Base-by-base conservation (phyloP, 2,888 invertebrate genomes). In the Brachynemurus nebulosus region DNA sequence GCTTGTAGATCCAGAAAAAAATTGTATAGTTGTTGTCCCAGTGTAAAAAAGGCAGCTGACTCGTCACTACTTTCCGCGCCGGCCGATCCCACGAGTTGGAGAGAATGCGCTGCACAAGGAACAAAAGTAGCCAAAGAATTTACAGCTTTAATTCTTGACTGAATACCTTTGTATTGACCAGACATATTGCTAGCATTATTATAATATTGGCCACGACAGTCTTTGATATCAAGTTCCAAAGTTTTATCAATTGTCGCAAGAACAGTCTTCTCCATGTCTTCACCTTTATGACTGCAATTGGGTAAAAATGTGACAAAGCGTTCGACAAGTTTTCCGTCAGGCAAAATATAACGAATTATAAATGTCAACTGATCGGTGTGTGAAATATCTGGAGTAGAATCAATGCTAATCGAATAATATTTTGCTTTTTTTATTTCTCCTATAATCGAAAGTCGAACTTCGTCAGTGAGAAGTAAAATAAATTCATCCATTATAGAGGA, bases 151-250 rank as follows among this genome's bases (percentile, higher is more conserved):
- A 51, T 46, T 40, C 47, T 43, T 8, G 51, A 49, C 43, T 54
- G 51, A 8, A 52, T 40, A 7, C 52, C 53, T 11, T 40, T 30
- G 19, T 55, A 52, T 18, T 18, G 30, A 11, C 52, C 52, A 4
- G 48, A 47, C 52, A 55, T 54, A 40, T 52, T 51, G 2, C 37
- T 40, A 1, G 55, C 53, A 44, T 53, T 53, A 42, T 52, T 53
- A 37, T 53, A 55, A 5, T n/a, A n/a, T n/a, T n/a, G n/a, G n/a
- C n/a, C n/a, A n/a, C n/a, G n/a, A n/a, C n/a, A n/a, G n/a, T n/a
- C 49, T 47, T 37, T 54, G 52, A 2, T 52, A 48, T 8, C 54
- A 33, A 34, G 46, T 51, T 27, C 53, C 37, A 42, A 39, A 2
- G 9, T 52, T 46, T 16, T 51, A 40, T 2, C 52, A 33, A 42